Evolutionary conservation across 2,797 vertebrate species (phyloP), one percentile per base, ranked within the genome.

Genomic region (Chaetophractus vellerosus): DNA sequence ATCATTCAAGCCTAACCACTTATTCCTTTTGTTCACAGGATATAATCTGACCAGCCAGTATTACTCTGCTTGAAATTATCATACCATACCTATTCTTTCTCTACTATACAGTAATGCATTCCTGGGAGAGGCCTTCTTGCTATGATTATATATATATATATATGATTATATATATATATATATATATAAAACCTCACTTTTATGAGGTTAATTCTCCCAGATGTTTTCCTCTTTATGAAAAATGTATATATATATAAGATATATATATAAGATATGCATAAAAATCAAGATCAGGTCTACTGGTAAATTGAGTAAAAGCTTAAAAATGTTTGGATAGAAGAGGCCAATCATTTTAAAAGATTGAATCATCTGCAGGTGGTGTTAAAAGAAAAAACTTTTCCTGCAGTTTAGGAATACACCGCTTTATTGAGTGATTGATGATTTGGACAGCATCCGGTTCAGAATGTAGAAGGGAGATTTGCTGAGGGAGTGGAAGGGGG

Each of bases 1-100:
- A 50, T 72, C 52, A 50, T 28, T 90, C 41, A 89, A 38, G 68
- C 93, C 94, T 92, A 45, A 9, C 3, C 88, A 69, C n/a, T 90
- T 87, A 79, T 15, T 84, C 86, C 72, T 84, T 41, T 88, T 31
- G 3, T 66, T 57, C 82, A 45, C 21, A 33, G 1, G 2, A 23
- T 33, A 9, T 84, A 88, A 69, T 45, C 24, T 55, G 75, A 10
- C 41, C 63, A 19, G 12, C 92, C 69, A 38, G 21, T 24, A 61
- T 87, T 31, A 16, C 7, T 59, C 1, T 41, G 5, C 11, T 88
- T 28, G 1, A 55, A 50, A n/a, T 68, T 1, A 21, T 75, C n/a
- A 19, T 4, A 15, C 14, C 57, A 2, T 69, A 52, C 31, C 3
- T 79, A 16, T 33, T 71, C 24, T 55, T 81, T 75, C 92, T 64